A percentile compares a stretch with the other conserved stretches of the same genome.
phyloP scores from a whole-genome alignment of 2,797 vertebrate species.

The Chelonia mydas region DNA sequence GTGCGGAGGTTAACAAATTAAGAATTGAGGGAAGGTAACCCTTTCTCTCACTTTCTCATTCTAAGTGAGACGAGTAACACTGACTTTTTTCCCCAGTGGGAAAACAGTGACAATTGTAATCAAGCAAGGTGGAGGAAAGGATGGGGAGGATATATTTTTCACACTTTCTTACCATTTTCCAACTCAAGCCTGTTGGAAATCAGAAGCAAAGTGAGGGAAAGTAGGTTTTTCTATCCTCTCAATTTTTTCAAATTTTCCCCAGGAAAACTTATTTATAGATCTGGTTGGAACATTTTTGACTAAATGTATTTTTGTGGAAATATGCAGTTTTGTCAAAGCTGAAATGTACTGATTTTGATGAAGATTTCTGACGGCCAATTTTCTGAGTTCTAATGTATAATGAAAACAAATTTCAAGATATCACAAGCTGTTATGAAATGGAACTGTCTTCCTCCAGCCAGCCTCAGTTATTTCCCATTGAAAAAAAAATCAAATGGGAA shows the following conservation, averaged over 20 bases:
- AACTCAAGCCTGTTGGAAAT: background rate
- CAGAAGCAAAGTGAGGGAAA: background rate
- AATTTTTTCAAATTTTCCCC: background rate
- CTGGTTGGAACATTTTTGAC: background rate
- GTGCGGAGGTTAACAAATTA: background rate
- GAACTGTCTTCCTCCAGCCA: background rate
- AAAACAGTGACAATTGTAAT: background rate
- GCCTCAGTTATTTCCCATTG: background rate
- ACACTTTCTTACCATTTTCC: background rate
- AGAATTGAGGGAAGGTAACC: background rate
- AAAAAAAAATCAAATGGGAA: background rate
- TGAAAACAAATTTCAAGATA: fast-evolving
- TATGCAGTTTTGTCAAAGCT: background rate
- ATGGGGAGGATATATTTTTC: background rate
- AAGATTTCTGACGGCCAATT: background rate
- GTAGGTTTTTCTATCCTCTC: background rate
- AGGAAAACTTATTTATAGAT: background rate
- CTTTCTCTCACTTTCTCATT: background rate
- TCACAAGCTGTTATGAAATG: background rate
- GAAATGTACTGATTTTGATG: background rate
- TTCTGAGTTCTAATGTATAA: background rate
- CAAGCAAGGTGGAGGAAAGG: background rate
- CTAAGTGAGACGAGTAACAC: background rate
- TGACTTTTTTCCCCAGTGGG: background rate
- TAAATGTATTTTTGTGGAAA: background rate